Evolutionary conservation across 2,113 vertebrate species (phyloP).

Genomic region (Amazona guildingii): DNA sequence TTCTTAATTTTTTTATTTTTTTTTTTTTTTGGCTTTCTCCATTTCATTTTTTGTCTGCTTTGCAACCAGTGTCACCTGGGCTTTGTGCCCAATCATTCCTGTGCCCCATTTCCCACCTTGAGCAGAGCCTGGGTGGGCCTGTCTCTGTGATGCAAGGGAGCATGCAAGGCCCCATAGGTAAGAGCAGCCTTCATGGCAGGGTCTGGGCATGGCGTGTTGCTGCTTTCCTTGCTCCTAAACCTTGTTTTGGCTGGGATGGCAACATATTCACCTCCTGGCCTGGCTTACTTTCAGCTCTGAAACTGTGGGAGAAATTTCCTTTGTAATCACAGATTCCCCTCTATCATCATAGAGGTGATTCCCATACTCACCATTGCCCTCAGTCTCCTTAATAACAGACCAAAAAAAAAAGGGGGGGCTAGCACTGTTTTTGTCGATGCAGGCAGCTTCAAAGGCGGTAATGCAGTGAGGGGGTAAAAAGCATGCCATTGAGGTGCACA

Average conservation of each 20-base stretch:
- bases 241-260: neutral
- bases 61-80: neutral
- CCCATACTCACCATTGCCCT: neutral
- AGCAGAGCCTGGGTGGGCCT: neutral
- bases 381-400: neutral
- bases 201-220: neutral
- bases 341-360: neutral
- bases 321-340: neutral
- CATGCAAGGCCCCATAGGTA: rapidly evolving
- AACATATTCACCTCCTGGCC: rapidly evolving
- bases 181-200: rapidly evolving
- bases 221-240: neutral
- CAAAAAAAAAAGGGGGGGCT: neutral
- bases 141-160: neutral
- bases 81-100: neutral
- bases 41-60: neutral
- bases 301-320: neutral
- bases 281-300: neutral
- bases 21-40: neutral
- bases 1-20: neutral
- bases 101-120: neutral
- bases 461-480: neutral
- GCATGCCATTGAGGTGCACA: neutral
- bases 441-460: neutral
- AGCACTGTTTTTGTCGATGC: neutral